These are phyloP conservation scores for Brachymystax lenok DNA, from an alignment of 2,797 vertebrate species.

Conservation along the genomic window DNA sequence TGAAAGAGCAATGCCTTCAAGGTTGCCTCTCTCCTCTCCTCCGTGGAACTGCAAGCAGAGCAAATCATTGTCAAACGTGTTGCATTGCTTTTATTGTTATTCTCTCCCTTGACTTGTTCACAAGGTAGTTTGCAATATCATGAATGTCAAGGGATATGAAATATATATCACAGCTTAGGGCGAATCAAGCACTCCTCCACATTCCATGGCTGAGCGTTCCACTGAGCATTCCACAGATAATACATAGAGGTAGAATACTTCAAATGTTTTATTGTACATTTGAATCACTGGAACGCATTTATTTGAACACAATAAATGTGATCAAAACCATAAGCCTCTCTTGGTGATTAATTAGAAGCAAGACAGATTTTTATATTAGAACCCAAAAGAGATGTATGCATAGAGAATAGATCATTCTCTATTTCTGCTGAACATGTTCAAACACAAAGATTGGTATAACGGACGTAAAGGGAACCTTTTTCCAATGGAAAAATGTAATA, in stretches of 20 bases:
- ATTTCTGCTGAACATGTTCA: neutral
- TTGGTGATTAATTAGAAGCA: no score
- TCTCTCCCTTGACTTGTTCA: conserved; percentile 23
- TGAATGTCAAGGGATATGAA: conserved; percentile 24
- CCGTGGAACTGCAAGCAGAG: neutral
- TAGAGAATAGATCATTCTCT: neutral
- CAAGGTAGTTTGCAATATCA: conserved; percentile 12
- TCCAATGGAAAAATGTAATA: neutral
- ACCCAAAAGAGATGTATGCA: neutral
- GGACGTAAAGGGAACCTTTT: neutral
- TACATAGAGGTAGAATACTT: neutral
- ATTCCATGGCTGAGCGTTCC: neutral
- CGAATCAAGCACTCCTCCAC: neutral
- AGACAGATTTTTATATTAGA: neutral
- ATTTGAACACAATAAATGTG: no score
- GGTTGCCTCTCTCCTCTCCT: neutral
- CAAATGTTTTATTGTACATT: no score
- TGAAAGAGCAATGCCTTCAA: neutral
- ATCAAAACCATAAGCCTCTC: no score
- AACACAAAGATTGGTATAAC: neutral
- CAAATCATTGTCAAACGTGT: conserved; percentile 22
- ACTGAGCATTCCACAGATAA: neutral
- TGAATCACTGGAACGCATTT: no score
- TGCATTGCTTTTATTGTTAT: conserved; percentile 16
- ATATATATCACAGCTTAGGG: conserved; percentile 17